A percentile compares a stretch with the other conserved stretches of the same genome.
Conservation (phyloP, 2,797 vertebrate genomes). For the Sciurus carolinensis region DNA sequence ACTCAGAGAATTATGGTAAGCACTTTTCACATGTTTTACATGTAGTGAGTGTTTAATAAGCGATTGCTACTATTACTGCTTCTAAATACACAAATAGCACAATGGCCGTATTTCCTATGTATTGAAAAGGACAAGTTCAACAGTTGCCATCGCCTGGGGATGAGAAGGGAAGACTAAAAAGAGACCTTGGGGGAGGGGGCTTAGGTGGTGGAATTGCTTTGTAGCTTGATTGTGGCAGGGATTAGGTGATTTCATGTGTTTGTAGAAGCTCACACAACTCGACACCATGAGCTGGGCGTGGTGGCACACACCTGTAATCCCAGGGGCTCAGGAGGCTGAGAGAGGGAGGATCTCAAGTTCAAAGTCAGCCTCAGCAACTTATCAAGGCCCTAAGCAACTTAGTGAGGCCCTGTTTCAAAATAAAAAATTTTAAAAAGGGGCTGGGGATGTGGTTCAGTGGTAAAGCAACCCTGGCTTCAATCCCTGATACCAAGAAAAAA, state of each 20-base stretch:
- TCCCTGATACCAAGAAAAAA: too few relatives aligned
- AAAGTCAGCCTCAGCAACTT: too few relatives aligned
- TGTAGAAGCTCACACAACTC: neutral
- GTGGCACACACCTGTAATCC: too few relatives aligned
- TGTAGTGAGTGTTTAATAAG: neutral
- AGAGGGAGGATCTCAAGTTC: too few relatives aligned
- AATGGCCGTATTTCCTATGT: neutral
- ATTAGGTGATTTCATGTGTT: neutral
- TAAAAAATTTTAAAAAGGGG: too few relatives aligned
- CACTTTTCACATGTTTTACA: neutral
- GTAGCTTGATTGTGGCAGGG: neutral
- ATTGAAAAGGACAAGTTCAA: neutral
- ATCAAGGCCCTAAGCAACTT: too few relatives aligned
- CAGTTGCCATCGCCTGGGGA: neutral
- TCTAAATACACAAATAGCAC: conserved; percentile 18
- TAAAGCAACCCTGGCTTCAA: too few relatives aligned
- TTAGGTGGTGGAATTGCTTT: neutral
- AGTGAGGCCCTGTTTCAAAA: too few relatives aligned
- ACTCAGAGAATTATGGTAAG: neutral
- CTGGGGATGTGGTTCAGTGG: too few relatives aligned
- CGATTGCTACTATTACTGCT: neutral
- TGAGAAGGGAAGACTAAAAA: neutral
- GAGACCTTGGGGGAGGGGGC: neutral
- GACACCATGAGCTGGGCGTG: too few relatives aligned
- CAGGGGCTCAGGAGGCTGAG: too few relatives aligned